Evolutionary conservation across 92 coral and sea anemone genomes (phyloP).

Genomic region (Montipora capitata): DNA sequence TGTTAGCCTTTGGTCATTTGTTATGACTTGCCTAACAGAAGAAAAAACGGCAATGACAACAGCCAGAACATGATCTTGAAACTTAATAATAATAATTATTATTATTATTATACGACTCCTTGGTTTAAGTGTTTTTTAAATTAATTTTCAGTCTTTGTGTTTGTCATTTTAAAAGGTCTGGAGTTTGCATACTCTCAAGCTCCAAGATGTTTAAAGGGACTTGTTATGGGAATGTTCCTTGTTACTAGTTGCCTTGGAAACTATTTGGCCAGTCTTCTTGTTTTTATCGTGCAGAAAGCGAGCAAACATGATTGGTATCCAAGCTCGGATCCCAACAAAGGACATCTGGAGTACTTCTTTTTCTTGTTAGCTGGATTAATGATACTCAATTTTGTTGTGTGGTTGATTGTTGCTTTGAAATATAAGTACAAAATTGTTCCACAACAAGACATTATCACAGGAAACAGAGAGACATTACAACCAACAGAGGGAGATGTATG

Average conservation of each 20-base stretch:
- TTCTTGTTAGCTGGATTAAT: constrained; percentile 89
- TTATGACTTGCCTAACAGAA: too few species aligned
- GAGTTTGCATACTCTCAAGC: constrained; percentile 97
- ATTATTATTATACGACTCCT: too few species aligned
- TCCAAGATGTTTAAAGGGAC: constrained; percentile 87
- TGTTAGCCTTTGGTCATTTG: too few species aligned
- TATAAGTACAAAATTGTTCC: constrained; percentile 76
- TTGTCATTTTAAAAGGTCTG: constrained; percentile 55
- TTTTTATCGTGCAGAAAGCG: constrained; percentile 74
- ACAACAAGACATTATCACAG: not conserved
- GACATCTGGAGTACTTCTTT: constrained; percentile 87
- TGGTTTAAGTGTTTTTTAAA: too few species aligned
- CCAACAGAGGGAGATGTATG: not conserved
- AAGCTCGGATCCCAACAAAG: constrained; percentile 72
- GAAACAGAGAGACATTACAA: not conserved
- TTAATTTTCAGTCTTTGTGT: too few species aligned
- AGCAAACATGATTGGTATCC: constrained; percentile 81
- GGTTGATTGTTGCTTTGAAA: constrained; percentile 69
- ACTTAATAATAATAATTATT: too few species aligned
- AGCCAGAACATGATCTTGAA: too few species aligned
- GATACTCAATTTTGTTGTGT: constrained; percentile 85
- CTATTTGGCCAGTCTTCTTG: constrained; percentile 81
- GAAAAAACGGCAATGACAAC: too few species aligned
- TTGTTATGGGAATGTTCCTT: constrained; percentile 92
- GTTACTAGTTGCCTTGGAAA: constrained; percentile 88